These are phyloP conservation scores for Promerops cafer DNA, from an alignment of 2,113 vertebrate species.

Conservation along the genomic window DNA sequence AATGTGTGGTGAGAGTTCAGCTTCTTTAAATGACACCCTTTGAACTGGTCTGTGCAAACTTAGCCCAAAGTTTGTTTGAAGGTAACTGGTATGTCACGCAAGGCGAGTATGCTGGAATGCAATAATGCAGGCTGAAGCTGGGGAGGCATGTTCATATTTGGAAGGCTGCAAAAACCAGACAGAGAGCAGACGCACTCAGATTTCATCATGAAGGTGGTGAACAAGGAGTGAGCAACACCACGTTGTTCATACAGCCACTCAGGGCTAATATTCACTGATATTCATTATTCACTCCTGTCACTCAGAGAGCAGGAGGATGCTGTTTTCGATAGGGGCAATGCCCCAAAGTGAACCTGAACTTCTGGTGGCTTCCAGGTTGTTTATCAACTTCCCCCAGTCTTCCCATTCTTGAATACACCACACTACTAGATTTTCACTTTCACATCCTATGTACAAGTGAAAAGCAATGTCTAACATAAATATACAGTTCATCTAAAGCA, in stretches of 20 bases:
- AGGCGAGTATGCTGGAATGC: background rate
- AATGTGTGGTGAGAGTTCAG: background rate
- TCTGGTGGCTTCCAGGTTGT: background rate
- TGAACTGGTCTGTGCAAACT: background rate
- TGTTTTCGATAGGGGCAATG: background rate
- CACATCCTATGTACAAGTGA: background rate
- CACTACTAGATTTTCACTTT: background rate
- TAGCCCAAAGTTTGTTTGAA: slow-evolving; percentile 1
- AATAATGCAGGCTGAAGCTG: background rate
- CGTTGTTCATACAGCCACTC: background rate
- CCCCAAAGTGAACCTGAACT: background rate
- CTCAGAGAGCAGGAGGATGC: background rate
- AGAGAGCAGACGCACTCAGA: background rate
- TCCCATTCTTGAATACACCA: background rate
- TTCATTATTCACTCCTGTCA: background rate
- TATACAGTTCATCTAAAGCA: background rate
- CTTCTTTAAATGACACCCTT: background rate
- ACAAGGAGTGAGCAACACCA: background rate
- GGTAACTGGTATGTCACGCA: background rate
- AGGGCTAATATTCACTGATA: background rate
- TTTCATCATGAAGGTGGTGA: background rate
- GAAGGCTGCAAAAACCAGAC: background rate
- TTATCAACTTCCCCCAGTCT: background rate
- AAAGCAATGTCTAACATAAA: background rate
- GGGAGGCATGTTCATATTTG: background rate